Conservation (phyloP, 2,888 invertebrate genomes). For the Deroplatys truncata region DNA sequence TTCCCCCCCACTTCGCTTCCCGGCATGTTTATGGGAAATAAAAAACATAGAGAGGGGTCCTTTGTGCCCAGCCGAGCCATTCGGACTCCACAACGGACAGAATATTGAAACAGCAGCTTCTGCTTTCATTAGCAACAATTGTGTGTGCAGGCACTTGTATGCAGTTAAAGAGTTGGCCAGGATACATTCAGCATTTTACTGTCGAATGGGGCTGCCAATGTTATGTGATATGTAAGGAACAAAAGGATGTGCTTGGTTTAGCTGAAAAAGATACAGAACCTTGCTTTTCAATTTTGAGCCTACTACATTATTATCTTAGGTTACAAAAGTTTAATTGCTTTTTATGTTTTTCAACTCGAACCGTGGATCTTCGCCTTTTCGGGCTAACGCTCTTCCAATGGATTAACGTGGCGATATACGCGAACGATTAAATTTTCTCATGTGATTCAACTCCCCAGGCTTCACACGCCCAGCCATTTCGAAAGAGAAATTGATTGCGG, state of each 20-base stretch:
- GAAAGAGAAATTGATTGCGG: too few relatives aligned
- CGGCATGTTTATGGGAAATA: not conserved
- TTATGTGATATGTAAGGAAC: not conserved
- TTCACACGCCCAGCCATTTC: too few relatives aligned
- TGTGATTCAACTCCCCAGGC: too few relatives aligned
- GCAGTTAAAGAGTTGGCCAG: not conserved
- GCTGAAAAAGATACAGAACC: not conserved
- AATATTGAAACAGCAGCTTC: not conserved
- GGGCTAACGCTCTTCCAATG: too few relatives aligned
- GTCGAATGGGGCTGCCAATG: not conserved
- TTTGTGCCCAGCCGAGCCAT: not conserved
- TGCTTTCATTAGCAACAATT: not conserved
- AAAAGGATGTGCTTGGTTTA: not conserved
- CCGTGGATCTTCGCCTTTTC: too few relatives aligned
- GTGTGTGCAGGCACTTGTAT: not conserved
- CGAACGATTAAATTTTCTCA: too few relatives aligned
- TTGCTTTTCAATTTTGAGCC: too few relatives aligned
- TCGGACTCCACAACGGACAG: not conserved
- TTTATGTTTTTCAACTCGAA: too few relatives aligned
- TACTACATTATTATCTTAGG: too few relatives aligned
- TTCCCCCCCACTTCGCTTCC: not conserved
- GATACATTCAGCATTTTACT: not conserved
- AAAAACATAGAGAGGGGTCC: not conserved
- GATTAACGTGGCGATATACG: too few relatives aligned
- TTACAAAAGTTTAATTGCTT: too few relatives aligned